phyloP scores from a whole-genome alignment of 2,797 vertebrate genomes.

The Chrosomus eos region DNA sequence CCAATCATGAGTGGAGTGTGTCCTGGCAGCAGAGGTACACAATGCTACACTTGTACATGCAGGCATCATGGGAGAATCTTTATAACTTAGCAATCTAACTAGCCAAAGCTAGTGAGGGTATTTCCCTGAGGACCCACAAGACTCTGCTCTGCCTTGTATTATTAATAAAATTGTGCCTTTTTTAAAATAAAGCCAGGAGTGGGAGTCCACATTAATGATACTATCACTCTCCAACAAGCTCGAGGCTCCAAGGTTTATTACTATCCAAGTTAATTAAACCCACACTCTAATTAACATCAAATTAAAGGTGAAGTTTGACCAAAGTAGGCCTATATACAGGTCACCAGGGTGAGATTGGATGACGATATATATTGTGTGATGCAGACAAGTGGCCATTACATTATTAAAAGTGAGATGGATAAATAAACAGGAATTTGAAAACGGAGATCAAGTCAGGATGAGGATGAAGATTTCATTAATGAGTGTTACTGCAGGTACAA shows the following conservation, averaged over 20 bases:
- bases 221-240: slow-evolving; percentile 37
- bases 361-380: too few relatives aligned
- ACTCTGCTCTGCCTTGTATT: slow-evolving; percentile 29
- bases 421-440: slow-evolving; percentile 40
- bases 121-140: background rate
- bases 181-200: slow-evolving; percentile 54
- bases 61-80: slow-evolving; percentile 21
- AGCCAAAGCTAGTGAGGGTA: background rate
- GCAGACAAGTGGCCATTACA: background rate
- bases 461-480: background rate
- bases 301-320: background rate
- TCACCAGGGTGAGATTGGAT: background rate
- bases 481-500: background rate
- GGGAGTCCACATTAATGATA: slow-evolving; percentile 20
- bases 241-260: slow-evolving; percentile 43
- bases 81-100: too few relatives aligned
- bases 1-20: slow-evolving; percentile 51
- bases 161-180: slow-evolving; percentile 46
- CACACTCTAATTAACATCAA: slow-evolving; percentile 34
- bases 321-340: slow-evolving; percentile 8
- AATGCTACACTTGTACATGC: slow-evolving; percentile 10
- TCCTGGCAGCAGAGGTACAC: slow-evolving; percentile 39
- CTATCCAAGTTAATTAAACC: slow-evolving; percentile 44
- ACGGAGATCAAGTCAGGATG: background rate
- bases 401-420: slow-evolving; percentile 54